Base-by-base conservation (phyloP, 64 coral and sea anemone genomes). In the Montipora efflorescens region DNA sequence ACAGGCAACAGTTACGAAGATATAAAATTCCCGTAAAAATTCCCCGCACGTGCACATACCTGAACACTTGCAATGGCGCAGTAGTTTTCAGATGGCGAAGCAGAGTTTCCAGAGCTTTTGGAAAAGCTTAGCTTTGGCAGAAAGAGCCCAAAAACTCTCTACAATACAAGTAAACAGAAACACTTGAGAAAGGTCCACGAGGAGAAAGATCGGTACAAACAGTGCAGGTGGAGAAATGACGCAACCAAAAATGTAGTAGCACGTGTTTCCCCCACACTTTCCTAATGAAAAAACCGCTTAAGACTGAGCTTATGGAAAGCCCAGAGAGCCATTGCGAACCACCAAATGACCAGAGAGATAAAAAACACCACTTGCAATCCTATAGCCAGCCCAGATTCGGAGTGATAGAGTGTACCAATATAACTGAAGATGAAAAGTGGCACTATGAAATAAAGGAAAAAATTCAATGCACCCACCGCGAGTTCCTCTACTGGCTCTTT, bases 381-480 rank as follows among this genome's bases (percentile, higher is more conserved):
- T 83, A 6, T 5, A 1, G 12, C 15, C 0, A 83, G 59, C 4
- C 58, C 59, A 9, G 12, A 16, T 4, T 53, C 0, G 5, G 82
- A 75, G 59, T 91, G 75, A 45, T 91, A 87, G 1, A 91, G 88
- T 5, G 74, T 79, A 18, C 93, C 93, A 12, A 95, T 3, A 73
- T 95, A 95, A n/a, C 91, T 95, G 36, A 95, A 95, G 11, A 71
- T 13, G 46, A 79, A 95, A 20, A 95, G 57, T 59, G 93, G 93
- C 48, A 91, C 93, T 70, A 95, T 55, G 8, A 95, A 75, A 11
- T 19, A 44, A 15, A 95, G 88, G 47, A 91, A 95, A 57, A 95
- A 95, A 20, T 91, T 95, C 5, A 16, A 44, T 4, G 87, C 88
- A 15, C 88, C 36, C 19, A 94, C 73, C 16, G 52, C 2, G 52